Percentiles rank a stretch among this genome's conserved stretches.
Conservation (phyloP, 2,888 invertebrate species). For the Apamea epomidion region DNA sequence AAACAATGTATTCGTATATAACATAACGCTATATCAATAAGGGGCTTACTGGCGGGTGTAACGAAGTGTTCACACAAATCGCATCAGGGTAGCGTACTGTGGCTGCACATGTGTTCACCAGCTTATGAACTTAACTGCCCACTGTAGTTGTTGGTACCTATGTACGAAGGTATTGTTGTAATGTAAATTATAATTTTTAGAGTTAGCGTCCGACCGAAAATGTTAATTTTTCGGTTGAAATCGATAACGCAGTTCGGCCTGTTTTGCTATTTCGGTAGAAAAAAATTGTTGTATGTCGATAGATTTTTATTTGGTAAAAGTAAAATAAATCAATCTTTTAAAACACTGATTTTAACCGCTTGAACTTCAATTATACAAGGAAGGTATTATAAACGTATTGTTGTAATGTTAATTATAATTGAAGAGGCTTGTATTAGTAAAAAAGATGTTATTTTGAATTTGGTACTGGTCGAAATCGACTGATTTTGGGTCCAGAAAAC, state of each 20-base stretch:
- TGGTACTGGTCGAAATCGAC: neutral
- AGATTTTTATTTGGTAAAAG: no score
- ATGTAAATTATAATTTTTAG: conserved; percentile 1
- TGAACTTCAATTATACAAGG: no score
- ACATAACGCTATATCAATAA: conserved; percentile 70
- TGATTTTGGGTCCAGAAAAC: neutral
- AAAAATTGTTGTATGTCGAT: neutral
- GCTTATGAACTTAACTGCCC: conserved; percentile 77
- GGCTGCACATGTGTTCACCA: conserved; percentile 81
- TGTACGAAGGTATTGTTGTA: conserved; percentile 4
- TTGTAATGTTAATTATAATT: conserved; percentile 9
- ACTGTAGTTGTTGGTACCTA: conserved; percentile 1
- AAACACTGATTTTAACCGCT: no score
- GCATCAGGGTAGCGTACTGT: conserved; percentile 78
- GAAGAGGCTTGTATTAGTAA: neutral
- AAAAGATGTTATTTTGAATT: neutral
- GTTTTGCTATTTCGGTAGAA: neutral
- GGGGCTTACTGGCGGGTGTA: conserved; percentile 81
- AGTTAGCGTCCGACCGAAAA: neutral
- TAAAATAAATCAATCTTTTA: no score
- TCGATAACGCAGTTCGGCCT: neutral
- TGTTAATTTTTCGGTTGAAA: no score
- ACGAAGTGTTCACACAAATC: conserved; percentile 85
- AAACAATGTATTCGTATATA: conserved; percentile 53
- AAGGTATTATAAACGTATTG: neutral